Conservation (phyloP, 2,797 vertebrate species). For the Acrocephalus scirpaceus region DNA sequence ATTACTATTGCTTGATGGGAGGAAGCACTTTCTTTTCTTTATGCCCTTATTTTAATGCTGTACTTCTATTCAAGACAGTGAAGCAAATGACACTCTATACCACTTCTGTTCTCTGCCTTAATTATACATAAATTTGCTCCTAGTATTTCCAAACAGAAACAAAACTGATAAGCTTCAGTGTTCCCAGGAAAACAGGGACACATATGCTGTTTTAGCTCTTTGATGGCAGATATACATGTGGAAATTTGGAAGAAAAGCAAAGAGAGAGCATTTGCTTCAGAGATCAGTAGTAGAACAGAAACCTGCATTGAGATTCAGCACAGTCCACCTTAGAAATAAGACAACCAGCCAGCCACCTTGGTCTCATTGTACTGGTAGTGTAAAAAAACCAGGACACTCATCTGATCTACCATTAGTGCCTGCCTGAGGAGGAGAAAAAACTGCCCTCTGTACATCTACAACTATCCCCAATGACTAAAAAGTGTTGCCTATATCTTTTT, state of each 20-base stretch:
- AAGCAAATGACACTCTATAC: conserved; percentile 31
- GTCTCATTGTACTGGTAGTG: not conserved
- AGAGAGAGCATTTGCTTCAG: not conserved
- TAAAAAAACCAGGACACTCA: not conserved
- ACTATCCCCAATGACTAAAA: not conserved
- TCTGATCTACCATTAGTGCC: not conserved
- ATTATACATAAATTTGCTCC: conserved; percentile 12
- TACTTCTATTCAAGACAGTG: conserved; percentile 64
- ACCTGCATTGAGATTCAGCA: not conserved
- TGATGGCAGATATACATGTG: not conserved
- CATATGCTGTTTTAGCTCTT: conserved; percentile 18
- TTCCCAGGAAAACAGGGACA: not conserved
- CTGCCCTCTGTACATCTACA: not conserved
- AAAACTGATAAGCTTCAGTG: not conserved
- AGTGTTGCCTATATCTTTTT: not conserved
- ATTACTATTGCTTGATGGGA: conserved; percentile 58
- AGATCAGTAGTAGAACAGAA: not conserved
- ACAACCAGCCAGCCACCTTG: not conserved
- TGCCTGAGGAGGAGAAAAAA: not conserved
- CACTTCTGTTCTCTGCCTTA: conserved; percentile 47
- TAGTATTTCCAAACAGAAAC: conserved; percentile 3
- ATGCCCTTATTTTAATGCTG: conserved; percentile 63
- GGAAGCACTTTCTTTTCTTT: conserved; percentile 29
- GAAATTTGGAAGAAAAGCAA: conserved; percentile 53
- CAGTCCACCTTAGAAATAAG: not conserved